These are phyloP conservation scores for pig (Sus scrofa) DNA, from an alignment of 2,113 vertebrate species.

Conservation along the genomic window T2T-Sscrofa CM000828.6:75485501-75486000, in stretches of 20 bases:
- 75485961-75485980: rapidly evolving
- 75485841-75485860: too few species aligned
- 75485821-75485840: not conserved
- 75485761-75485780: rapidly evolving
- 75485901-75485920: not conserved
- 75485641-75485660: rapidly evolving
- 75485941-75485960: not conserved
- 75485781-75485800: too few species aligned
- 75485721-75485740: not conserved
- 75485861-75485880: not conserved
- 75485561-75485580: not conserved
- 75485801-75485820: not conserved
- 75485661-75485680: not conserved
- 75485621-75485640: too few species aligned
- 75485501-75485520: not conserved
- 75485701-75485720: rapidly evolving
- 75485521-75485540: not conserved
- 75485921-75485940: too few species aligned
- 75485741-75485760: not conserved
- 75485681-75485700: rapidly evolving
- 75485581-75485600: not conserved
- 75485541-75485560: not conserved
- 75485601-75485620: not conserved
- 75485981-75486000: not conserved
- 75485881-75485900: not conserved